Evolutionary conservation across 1,140 invertebrate species (phyloP), one percentile per base, ranked within the genome.

Genomic region (Venustaconcha ellipsiformis): DNA sequence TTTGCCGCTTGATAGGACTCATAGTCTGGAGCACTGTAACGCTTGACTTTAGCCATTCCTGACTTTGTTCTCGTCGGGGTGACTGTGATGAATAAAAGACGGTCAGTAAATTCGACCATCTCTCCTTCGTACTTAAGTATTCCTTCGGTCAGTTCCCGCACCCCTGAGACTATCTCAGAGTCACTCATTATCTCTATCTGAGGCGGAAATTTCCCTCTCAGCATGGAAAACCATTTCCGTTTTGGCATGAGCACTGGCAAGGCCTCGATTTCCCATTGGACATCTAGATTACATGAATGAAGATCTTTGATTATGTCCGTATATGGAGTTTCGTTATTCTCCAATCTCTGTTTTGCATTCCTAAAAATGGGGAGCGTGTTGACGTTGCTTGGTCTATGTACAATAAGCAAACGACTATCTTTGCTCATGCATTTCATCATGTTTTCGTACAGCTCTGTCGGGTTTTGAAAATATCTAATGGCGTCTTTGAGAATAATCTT

Each of bases 71-170:
- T 67, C 8, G 84, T 80, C 30, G 74, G 78, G 14, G 71, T 78
- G 2, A 83, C 87, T 13, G 83, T 83, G 71, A 89, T 87, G 70
- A 89, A 89, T 63, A 89, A 78, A 18, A 89, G 78, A 18, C 87
- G 58, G 67, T 88, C 87, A 14, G 75, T 74, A 62, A 88, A 86
- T 67, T 89, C 86, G 1, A 88, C 84, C 30, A 82, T 68, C 17
- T 87, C 83, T 15, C 83, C 85, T 74, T 86, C 83, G 70, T 89
- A 89, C 73, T 89, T 89, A 37, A 89, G 66, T 13, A 88, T 77
- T 4, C 88, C 88, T 64, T 89, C 88, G 4, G 88, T 82, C 13
- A 89, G 76, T 76, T 89, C 88, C 6, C 88, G 80, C 15, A 89
- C 78, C 5, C 87, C 87, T 23, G 81, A 80, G 14, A 79, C 57